phyloP scores from a whole-genome alignment of 2,797 vertebrate genomes.

The Oryzias sinensis region DNA sequence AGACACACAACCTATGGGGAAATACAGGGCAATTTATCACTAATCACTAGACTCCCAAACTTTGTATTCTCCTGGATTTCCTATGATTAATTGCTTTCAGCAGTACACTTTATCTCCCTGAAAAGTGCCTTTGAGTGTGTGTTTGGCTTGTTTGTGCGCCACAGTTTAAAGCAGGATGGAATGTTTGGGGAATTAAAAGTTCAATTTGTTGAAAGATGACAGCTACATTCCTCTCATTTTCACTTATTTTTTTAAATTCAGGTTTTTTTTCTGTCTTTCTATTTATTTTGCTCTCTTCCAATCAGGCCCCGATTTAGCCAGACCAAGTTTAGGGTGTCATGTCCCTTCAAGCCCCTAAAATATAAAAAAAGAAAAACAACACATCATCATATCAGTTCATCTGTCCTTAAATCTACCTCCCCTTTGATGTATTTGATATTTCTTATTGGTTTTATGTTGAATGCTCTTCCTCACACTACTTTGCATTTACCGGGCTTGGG shows the following conservation, averaged over 20 bases:
- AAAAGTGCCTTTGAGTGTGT: slow-evolving; percentile 41
- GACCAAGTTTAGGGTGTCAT: too few relatives aligned
- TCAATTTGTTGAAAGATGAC: slow-evolving; percentile 47
- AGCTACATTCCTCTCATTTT: slow-evolving; percentile 11
- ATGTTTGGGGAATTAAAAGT: slow-evolving; percentile 53
- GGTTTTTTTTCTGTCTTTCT: too few relatives aligned
- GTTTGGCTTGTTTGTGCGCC: slow-evolving; percentile 17
- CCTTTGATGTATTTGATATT: too few relatives aligned
- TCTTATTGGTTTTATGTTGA: too few relatives aligned
- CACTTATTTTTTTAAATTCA: slow-evolving; percentile 13
- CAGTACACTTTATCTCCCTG: slow-evolving; percentile 61
- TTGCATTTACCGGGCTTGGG: too few relatives aligned
- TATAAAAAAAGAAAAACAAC: too few relatives aligned
- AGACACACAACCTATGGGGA: slow-evolving; percentile 61
- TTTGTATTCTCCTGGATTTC: slow-evolving; percentile 72
- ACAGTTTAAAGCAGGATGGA: slow-evolving; percentile 60
- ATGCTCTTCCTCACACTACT: too few relatives aligned
- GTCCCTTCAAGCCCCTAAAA: too few relatives aligned
- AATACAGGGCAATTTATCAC: slow-evolving; percentile 71
- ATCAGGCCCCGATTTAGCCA: too few relatives aligned
- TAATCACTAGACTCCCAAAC: slow-evolving; percentile 72
- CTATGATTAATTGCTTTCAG: slow-evolving; percentile 72
- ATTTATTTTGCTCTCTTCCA: too few relatives aligned
- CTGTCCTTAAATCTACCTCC: too few relatives aligned
- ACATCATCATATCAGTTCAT: too few relatives aligned